These are phyloP conservation scores for Amphipoea lucens DNA, from an alignment of 2,888 invertebrate species.

Conservation along the genomic window DNA sequence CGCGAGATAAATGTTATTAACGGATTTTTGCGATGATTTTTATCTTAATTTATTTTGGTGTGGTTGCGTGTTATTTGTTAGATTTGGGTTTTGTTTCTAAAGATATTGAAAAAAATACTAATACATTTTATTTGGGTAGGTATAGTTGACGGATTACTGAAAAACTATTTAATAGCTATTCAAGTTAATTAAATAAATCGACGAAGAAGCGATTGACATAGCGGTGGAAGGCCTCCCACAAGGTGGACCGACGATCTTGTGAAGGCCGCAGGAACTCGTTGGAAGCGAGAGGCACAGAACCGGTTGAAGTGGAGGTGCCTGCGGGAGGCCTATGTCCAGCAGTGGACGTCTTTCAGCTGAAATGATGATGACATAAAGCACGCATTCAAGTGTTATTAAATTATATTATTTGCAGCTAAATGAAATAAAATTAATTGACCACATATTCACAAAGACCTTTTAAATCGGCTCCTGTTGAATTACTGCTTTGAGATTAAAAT, in stretches of 20 bases:
- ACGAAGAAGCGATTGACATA: too few species aligned
- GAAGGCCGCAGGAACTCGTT: too few species aligned
- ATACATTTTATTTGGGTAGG: neutral
- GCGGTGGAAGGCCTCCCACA: too few species aligned
- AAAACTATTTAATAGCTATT: too few species aligned
- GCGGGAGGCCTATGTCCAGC: too few species aligned
- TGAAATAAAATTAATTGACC: constrained; percentile 1
- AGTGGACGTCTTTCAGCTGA: too few species aligned
- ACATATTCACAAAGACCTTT: constrained; percentile 15
- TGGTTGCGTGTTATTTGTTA: neutral
- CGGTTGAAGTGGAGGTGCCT: too few species aligned
- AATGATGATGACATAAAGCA: too few species aligned
- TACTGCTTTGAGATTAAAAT: constrained; percentile 8
- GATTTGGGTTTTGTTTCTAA: neutral
- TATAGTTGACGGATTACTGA: neutral
- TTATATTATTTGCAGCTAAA: neutral
- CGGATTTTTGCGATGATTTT: neutral
- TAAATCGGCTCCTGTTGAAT: neutral
- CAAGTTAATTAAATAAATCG: neutral
- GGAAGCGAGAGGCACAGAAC: too few species aligned
- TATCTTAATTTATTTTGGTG: neutral
- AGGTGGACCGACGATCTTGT: too few species aligned
- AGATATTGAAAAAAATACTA: neutral
- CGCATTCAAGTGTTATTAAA: neutral
- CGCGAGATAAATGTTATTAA: constrained; percentile 25